These are phyloP conservation scores for Hemitrygon akajei DNA, from an alignment of 2,797 vertebrate genomes.

Conservation along the genomic window DNA sequence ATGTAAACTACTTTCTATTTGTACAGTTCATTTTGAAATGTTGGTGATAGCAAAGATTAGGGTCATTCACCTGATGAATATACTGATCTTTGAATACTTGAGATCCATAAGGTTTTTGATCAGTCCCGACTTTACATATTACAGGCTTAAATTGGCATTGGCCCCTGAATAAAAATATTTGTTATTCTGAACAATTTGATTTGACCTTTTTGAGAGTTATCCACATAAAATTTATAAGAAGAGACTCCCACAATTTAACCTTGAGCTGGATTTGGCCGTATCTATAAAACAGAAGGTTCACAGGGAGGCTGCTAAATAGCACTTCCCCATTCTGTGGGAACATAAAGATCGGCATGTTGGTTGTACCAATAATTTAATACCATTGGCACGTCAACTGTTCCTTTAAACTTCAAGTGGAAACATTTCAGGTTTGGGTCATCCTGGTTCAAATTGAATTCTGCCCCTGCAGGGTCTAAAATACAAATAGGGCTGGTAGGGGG, in stretches of 20 bases:
- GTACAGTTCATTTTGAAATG: background rate
- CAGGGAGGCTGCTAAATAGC: background rate
- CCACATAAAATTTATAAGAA: background rate
- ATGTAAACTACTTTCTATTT: background rate
- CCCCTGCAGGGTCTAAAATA: background rate
- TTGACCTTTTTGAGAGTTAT: constrained; percentile 12
- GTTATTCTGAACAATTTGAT: background rate
- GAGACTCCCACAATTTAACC: background rate
- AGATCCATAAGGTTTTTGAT: background rate
- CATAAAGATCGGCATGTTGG: background rate
- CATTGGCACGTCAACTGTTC: background rate
- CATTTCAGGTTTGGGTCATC: constrained; percentile 23
- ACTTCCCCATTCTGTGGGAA: background rate
- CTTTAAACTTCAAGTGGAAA: constrained; percentile 3
- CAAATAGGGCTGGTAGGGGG: background rate
- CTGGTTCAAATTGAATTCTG: constrained; percentile 19
- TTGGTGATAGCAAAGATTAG: background rate
- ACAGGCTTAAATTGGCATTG: background rate
- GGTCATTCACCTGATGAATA: background rate
- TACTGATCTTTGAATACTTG: background rate
- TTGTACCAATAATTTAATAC: background rate
- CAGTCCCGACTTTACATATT: background rate
- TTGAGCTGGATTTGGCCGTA: background rate
- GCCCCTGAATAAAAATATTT: background rate
- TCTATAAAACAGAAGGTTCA: background rate